Evolutionary conservation across 2,797 vertebrate genomes (phyloP).

Genomic region (Neosalanx taihuensis): DNA sequence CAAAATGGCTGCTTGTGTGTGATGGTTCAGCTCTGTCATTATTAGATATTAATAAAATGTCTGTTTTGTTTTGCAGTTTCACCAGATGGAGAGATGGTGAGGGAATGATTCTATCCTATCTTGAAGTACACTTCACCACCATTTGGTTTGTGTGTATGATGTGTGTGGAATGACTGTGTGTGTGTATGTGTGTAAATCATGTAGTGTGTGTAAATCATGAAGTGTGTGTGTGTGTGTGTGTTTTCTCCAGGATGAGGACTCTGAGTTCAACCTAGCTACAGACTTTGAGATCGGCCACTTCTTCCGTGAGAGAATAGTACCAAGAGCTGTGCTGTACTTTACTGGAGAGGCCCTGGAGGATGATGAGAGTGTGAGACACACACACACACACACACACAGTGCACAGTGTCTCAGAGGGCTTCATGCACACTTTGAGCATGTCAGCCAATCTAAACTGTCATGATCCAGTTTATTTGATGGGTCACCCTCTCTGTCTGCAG

Average conservation of each 20-base stretch:
- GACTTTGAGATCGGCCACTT: slow-evolving; percentile 98
- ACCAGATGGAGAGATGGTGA: slow-evolving; percentile 91
- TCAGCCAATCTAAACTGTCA: neutral
- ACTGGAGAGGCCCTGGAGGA: slow-evolving; percentile 96
- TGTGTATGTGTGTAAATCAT: neutral
- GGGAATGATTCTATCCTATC: slow-evolving; percentile 44
- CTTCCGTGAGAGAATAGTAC: slow-evolving; percentile 96
- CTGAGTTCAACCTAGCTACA: slow-evolving; percentile 88
- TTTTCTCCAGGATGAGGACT: slow-evolving; percentile 87
- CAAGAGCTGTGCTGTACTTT: slow-evolving; percentile 95
- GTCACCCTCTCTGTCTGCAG: slow-evolving; percentile 64
- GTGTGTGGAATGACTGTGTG: neutral
- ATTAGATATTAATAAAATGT: neutral
- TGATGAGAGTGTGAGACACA: slow-evolving; percentile 86
- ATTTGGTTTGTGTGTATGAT: neutral
- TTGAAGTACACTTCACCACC: neutral
- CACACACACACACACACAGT: neutral
- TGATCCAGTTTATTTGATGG: neutral
- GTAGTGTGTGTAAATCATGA: neutral
- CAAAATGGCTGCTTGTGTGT: neutral
- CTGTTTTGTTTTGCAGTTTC: slow-evolving; percentile 72
- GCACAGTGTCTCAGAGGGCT: neutral
- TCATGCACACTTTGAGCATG: too few species aligned
- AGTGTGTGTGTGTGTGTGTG: neutral
- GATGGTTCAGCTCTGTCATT: neutral